Base-by-base conservation (phyloP, 2,113 vertebrate species). In the Oncorhynchus tshawytscha region DNA sequence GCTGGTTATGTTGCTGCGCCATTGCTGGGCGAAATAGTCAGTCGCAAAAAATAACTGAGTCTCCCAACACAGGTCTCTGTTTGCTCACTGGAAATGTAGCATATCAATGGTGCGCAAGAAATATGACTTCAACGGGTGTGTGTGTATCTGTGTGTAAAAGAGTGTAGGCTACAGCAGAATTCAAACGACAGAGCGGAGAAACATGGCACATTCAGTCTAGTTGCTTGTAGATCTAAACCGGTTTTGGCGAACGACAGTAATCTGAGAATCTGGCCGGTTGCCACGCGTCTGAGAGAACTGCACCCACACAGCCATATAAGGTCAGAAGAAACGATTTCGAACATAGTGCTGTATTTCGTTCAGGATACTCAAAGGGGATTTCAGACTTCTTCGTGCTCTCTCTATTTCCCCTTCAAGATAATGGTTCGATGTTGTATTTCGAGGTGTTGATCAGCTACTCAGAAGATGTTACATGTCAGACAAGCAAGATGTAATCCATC, bases 21-120 rank as follows among this genome's bases (percentile, higher is more conserved):
- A 94, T 91, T 86, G 88, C 87, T 91, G 91, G 88, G 91, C 90
- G 92, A 93, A 89, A 89, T 88, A 88, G 75, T 39, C 74, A 9
- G 48, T 82, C 68, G 67, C 31, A 73, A 74, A 74, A 11, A 60
- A 39, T 66, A 59, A 68, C 31, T 67, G 68, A 16, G 48, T 72
- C n/a, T 74, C 69, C 67, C 22, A 75, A 75, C 71, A 71, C 72
- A 48, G 49, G 65, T 68, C 74, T 68, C 74, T 65, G 18, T 74
- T 71, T 70, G 75, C 39, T 74, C 68, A 72, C 49, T 51, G 57
- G 65, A 80, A 78, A 51, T 72, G 59, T 62, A 70, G 22, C 71
- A 51, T 76, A 67, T 80, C 67, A 77, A 16, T 74, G 75, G 54
- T 71, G 71, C 74, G 13, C 64, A 54, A 69, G 20, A 72, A 60